Evolutionary conservation across 2,797 vertebrate genomes (phyloP), one percentile per base, ranked within the genome.

Genomic region (Malurus leucopterus): DNA sequence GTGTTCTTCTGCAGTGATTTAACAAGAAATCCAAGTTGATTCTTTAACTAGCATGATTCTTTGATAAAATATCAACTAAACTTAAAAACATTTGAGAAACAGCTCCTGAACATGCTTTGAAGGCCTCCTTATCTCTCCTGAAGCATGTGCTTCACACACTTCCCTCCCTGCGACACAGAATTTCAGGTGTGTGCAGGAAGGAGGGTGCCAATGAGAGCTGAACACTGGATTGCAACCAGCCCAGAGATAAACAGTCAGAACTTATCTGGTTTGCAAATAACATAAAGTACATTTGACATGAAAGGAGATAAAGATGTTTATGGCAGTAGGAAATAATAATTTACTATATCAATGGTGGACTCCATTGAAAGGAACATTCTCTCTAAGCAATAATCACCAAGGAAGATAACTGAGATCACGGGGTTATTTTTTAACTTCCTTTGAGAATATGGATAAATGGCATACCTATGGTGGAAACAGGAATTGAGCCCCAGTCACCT

Each of bases 91-190:
- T 30, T 62, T 40, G 50, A 80, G 69, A 51, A 74, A 29, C 16
- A 89, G 43, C 46, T 82, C 64, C 61, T 50, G n/a, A 59, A 47
- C 0, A 0, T 6, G 59, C 8, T 46, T 32, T 59, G n/a, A 49
- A 73, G 20, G 34, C 64, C 41, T 86, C 9, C 51, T 63, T 2
- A 1, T 77, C 5, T 15, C 11, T 59, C 46, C 64, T n/a, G 50
- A 47, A 38, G 32, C 3, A 0, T 4, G 1, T 3, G 2, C 22
- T 53, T 53, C 19, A 4, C 1, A 1, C 0, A 1, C 53, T 44
- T 50, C 51, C 38, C 49, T 76, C 46, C n/a, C 68, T 32, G 19
- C 0, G 0, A 24, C 0, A 3, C 68, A 24, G 64, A 2, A 0
- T 49, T 61, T 32, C 32, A 61, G 36, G 8, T 7, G 36, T 2